Percentiles rank a stretch among this genome's conserved stretches.
Conservation (phyloP, 2,888 invertebrate species). For the Lochmaea capreae region DNA sequence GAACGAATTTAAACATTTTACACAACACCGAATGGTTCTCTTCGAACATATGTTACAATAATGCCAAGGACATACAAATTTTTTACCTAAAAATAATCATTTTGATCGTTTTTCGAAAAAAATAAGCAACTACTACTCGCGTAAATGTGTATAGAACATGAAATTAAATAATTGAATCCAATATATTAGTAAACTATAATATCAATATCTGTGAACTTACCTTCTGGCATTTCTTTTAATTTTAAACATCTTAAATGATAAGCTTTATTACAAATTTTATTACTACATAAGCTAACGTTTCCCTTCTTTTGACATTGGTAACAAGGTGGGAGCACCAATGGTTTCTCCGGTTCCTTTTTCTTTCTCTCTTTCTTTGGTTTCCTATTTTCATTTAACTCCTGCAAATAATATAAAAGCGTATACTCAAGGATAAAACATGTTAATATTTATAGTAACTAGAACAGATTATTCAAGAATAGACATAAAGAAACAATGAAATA, state of each 20-base stretch:
- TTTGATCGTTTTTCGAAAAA: neutral
- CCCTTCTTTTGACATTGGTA: conserved; percentile 59
- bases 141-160: neutral
- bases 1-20: conserved; percentile 62
- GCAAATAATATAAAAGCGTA: conserved; percentile 9
- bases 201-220: conserved; percentile 48
- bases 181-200: neutral
- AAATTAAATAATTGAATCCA: neutral
- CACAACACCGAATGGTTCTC: conserved; percentile 62
- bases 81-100: conserved; percentile 49
- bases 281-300: conserved; percentile 57
- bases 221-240: conserved; percentile 58
- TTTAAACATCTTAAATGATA: conserved; percentile 62
- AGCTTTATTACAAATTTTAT: conserved; percentile 61
- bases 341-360: conserved; percentile 46
- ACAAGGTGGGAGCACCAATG: conserved; percentile 53
- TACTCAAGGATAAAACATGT: neutral
- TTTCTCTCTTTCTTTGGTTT: conserved; percentile 52
- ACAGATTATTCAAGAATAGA: no score
- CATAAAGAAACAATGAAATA: no score
- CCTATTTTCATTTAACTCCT: conserved; percentile 36
- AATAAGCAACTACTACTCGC: neutral
- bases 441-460: no score
- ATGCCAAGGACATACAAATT: conserved; percentile 64
- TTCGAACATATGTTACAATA: conserved; percentile 63